Evolutionary conservation across 1,140 invertebrate species (phyloP), one percentile per base, ranked within the genome.

Genomic region (Teleopsis dalmanni): DNA sequence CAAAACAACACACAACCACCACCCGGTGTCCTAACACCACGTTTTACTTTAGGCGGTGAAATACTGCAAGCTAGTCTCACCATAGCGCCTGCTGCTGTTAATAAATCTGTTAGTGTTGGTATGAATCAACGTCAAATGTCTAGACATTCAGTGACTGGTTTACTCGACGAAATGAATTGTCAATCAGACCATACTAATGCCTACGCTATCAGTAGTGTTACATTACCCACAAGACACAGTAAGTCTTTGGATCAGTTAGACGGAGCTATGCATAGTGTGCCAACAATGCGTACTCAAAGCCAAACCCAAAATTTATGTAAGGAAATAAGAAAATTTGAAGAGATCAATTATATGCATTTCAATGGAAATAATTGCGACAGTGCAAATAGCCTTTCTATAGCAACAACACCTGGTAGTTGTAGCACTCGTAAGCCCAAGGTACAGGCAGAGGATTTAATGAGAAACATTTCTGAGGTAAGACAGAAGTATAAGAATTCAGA

Each of bases 201-300:
- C n/a, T 44, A 52, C 36, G 64, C 71, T 21, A 18, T 25, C 7
- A 35, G 42, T 72, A 42, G 27, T 13, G 75, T 71, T 41, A 77
- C 75, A 2, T 61, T 84, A 23, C 83, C 83, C 4, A 79, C 84
- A 2, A 73, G 85, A 38, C 85, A 88, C 62, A 88, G 85, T 61
- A 88, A 88, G 59, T 88, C 85, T 1, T 61, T 88, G 31, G 86
- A 88, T 62, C 85, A 88, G 55, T 60, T 88, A 14, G 78, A 77
- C 58, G 67, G 65, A 19, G 34, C 44, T 7, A 57, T 37, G n/a
- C 38, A 52, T n/a, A 50, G 48, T 38, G 19, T 55, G 3, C 50
- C 50, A 21, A 52, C 48, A 3, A 25, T 56, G n/a, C 45, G 48
- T 19, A 48, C 48, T 8, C 41, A 29, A 26, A 38, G 31, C 14